Evolutionary conservation across 2,797 vertebrate species (phyloP).

Genomic region (Falco novaeseelandiae): DNA sequence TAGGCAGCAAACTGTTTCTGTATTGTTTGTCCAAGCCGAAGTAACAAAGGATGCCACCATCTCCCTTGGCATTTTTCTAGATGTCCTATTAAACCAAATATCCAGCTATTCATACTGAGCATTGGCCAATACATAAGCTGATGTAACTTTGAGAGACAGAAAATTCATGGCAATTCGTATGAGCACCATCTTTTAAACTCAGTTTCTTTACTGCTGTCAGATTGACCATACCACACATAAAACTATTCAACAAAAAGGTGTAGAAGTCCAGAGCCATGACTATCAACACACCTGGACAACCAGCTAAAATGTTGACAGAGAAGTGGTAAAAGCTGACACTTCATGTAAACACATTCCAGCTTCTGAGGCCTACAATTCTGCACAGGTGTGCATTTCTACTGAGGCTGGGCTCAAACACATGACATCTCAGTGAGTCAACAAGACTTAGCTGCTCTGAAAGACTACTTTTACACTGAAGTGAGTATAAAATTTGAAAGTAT

Average conservation of each 20-base stretch:
- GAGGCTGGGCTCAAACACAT: neutral
- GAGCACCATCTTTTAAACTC: neutral
- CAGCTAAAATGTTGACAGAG: neutral
- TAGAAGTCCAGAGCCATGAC: neutral
- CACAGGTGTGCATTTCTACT: neutral
- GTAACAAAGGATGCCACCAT: neutral
- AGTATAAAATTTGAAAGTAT: neutral
- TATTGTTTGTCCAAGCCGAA: neutral
- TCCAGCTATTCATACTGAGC: neutral
- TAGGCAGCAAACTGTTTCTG: neutral
- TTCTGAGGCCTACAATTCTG: neutral
- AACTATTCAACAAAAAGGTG: neutral
- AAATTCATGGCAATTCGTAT: neutral
- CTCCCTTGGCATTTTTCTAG: neutral
- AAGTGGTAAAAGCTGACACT: neutral
- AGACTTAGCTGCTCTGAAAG: neutral
- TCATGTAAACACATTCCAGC: rapidly evolving
- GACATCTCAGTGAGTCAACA: neutral
- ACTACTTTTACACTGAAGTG: neutral
- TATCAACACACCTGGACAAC: neutral
- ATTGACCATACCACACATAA: neutral
- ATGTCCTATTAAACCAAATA: neutral
- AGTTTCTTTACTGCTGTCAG: neutral
- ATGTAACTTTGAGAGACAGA: neutral
- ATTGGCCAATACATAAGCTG: neutral